These are phyloP conservation scores for Zaprionus nigranus DNA, from an alignment of 1,140 invertebrate species.

Conservation along the genomic window DNA sequence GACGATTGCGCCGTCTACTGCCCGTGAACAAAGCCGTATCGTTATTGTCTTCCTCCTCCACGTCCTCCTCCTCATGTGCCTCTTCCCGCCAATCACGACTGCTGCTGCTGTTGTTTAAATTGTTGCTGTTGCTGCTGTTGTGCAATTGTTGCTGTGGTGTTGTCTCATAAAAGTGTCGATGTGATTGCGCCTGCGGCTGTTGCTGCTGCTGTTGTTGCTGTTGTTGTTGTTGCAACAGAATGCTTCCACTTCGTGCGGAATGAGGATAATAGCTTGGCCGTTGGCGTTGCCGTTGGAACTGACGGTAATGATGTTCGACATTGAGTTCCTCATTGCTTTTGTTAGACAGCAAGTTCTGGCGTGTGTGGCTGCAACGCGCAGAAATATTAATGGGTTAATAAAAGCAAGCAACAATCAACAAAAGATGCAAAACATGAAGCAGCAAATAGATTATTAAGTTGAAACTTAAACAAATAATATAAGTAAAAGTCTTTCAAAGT, in stretches of 20 bases:
- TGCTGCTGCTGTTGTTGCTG: conserved; percentile 49
- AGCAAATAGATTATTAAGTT: neutral
- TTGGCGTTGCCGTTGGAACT: conserved; percentile 55
- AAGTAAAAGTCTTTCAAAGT: too few species aligned
- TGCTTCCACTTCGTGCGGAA: conserved; percentile 41
- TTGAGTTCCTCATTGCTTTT: conserved; percentile 87
- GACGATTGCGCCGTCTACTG: conserved; percentile 67
- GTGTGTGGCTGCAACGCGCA: conserved; percentile 89
- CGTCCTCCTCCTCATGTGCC: conserved; percentile 53
- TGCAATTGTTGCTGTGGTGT: conserved; percentile 47
- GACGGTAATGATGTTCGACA: conserved; percentile 71
- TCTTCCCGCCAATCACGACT: conserved; percentile 72
- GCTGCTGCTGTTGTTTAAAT: conserved; percentile 66
- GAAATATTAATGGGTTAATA: conserved; percentile 74
- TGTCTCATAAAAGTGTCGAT: conserved; percentile 57
- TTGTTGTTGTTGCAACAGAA: conserved; percentile 37
- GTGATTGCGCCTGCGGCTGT: conserved; percentile 57
- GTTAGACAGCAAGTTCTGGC: conserved; percentile 92
- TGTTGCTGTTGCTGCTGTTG: conserved; percentile 56
- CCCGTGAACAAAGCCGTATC: conserved; percentile 49
- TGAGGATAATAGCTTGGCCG: conserved; percentile 59
- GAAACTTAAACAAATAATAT: neutral
- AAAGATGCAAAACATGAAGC: neutral
- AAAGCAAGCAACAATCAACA: conserved; percentile 51
- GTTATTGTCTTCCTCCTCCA: conserved; percentile 71